phyloP scores from a whole-genome alignment of 2,797 vertebrate genomes.

The Scolopax rusticola region DNA sequence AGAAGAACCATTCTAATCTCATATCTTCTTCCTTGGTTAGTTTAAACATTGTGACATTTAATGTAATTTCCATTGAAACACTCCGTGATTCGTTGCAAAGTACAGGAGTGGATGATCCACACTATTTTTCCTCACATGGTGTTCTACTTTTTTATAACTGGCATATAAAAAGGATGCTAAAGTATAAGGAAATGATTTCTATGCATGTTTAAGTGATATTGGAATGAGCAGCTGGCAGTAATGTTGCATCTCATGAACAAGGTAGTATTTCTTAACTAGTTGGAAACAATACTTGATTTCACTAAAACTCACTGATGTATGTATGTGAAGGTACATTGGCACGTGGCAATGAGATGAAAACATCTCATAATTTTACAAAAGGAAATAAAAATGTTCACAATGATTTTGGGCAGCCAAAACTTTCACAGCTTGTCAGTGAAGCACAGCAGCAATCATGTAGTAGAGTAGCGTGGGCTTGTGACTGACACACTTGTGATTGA shows the following conservation, averaged over 20 bases:
- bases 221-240: neutral
- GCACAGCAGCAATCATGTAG: neutral
- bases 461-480: neutral
- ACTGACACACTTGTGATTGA: conserved; percentile 20
- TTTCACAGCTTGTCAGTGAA: conserved; percentile 37
- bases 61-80: neutral
- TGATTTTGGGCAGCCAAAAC: conserved; percentile 25
- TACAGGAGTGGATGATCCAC: neutral
- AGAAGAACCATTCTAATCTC: neutral
- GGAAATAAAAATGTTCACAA: neutral
- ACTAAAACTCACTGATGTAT: neutral
- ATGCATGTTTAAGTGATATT: neutral
- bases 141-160: neutral
- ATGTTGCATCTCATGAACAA: neutral
- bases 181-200: neutral
- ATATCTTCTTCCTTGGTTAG: neutral
- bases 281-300: neutral
- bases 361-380: neutral
- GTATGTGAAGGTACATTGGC: neutral
- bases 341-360: neutral
- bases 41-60: neutral
- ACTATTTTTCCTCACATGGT: neutral
- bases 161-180: neutral
- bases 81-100: neutral
- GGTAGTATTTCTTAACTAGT: neutral